A percentile compares a stretch with the other conserved stretches of the same genome.
Conservation (phyloP, 2,113 vertebrate genomes). For the Upupa epops region DNA sequence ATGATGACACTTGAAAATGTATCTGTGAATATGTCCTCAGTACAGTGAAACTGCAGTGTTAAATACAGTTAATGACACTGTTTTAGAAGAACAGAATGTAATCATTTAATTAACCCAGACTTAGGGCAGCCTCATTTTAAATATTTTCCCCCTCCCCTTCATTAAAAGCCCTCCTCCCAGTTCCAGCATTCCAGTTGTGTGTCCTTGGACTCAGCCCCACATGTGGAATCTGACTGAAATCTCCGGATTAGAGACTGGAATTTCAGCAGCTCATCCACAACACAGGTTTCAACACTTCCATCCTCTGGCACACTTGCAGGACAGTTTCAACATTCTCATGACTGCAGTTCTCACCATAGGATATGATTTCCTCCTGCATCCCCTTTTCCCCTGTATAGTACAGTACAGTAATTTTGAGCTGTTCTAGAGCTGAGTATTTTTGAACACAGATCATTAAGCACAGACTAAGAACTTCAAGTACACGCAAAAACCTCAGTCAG, state of each 20-base stretch:
- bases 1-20: not conserved
- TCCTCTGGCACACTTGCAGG: not conserved
- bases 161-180: not conserved
- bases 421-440: not conserved
- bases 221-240: not conserved
- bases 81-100: constrained; percentile 15
- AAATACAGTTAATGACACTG: constrained; percentile 33
- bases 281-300: not conserved
- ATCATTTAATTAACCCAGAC: constrained; percentile 14
- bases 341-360: not conserved
- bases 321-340: not conserved
- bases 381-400: not conserved
- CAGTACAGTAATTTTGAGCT: not conserved
- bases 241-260: not conserved
- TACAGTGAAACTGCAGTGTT: constrained; percentile 8
- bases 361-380: not conserved
- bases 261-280: not conserved
- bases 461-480: not conserved
- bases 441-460: not conserved
- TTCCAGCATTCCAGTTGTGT: not conserved
- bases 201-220: not conserved
- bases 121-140: not conserved
- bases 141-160: not conserved
- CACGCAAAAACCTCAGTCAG: not conserved
- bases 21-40: not conserved